These are phyloP conservation scores for Aphelinus certus DNA, from an alignment of 1,140 invertebrate species.

Conservation along the genomic window DNA sequence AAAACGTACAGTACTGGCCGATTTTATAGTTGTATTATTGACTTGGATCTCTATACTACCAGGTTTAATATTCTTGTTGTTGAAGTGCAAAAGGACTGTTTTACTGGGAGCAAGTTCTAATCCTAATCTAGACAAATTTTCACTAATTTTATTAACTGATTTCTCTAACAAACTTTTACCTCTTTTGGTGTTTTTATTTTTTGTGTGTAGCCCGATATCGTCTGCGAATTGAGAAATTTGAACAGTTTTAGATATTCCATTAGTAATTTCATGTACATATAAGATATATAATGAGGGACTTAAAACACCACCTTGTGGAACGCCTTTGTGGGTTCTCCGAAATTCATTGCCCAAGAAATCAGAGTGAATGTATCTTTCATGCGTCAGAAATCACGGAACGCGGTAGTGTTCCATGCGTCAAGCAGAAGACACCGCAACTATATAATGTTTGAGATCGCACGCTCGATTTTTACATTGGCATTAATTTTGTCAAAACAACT, in stretches of 20 bases:
- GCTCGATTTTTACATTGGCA: too few relatives aligned
- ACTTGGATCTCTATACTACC: background rate
- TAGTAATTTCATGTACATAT: background rate
- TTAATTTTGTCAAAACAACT: too few relatives aligned
- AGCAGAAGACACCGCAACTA: too few relatives aligned
- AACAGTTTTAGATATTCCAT: background rate
- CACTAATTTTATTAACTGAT: background rate
- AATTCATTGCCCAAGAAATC: background rate
- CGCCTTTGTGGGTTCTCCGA: background rate
- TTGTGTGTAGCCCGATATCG: background rate
- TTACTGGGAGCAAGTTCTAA: background rate
- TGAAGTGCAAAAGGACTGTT: conserved; percentile 6
- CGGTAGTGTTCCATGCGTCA: too few relatives aligned
- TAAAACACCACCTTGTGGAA: background rate
- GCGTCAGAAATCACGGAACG: background rate
- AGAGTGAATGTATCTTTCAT: background rate
- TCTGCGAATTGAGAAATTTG: background rate
- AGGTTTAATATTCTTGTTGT: background rate
- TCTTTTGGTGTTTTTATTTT: background rate
- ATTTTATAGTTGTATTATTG: background rate
- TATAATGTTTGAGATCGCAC: too few relatives aligned
- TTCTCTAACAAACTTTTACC: background rate
- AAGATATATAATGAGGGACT: background rate
- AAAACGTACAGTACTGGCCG: background rate
- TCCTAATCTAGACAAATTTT: background rate